These are phyloP conservation scores for Hemibagrus wyckioides DNA, from an alignment of 2,113 vertebrate species.

Conservation along the genomic window DNA sequence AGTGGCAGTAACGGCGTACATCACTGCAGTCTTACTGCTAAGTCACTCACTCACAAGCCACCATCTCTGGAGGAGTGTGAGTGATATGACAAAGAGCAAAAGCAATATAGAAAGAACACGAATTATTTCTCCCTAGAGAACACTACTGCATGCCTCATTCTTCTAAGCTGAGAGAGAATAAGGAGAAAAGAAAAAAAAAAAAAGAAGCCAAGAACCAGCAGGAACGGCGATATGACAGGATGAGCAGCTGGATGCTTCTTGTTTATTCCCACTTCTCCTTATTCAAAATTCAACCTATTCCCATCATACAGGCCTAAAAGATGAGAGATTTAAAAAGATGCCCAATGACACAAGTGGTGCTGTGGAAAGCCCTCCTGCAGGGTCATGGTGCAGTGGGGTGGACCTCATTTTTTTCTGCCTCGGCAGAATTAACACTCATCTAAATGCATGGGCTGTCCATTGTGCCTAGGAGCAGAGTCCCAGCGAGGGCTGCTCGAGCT, in stretches of 20 bases:
- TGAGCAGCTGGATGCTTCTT: background rate
- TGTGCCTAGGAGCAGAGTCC: slow-evolving; percentile 16
- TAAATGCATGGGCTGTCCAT: slow-evolving; percentile 38
- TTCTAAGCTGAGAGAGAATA: background rate
- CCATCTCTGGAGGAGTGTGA: slow-evolving; percentile 1
- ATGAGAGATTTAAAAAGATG: background rate
- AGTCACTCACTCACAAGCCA: slow-evolving; percentile 31
- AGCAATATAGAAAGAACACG: slow-evolving; percentile 14
- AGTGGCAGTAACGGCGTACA: slow-evolving; percentile 33
- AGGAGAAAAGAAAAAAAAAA: background rate
- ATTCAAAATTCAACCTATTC: background rate
- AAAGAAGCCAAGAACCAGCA: background rate
- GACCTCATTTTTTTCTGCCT: slow-evolving; percentile 1
- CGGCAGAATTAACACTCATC: slow-evolving; percentile 32
- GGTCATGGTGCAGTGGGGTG: background rate
- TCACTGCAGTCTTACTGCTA: slow-evolving; percentile 32
- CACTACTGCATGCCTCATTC: background rate
- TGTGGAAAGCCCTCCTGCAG: background rate
- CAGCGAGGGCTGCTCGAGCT: slow-evolving; percentile 3
- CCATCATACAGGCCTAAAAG: too few relatives aligned
- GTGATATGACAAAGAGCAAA: slow-evolving; percentile 21
- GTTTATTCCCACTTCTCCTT: background rate
- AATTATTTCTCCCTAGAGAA: slow-evolving; percentile 29
- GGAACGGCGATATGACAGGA: background rate
- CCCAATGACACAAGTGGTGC: background rate